phyloP scores from a whole-genome alignment of 2,113 vertebrate genomes.

The Eurystomus gularis region DNA sequence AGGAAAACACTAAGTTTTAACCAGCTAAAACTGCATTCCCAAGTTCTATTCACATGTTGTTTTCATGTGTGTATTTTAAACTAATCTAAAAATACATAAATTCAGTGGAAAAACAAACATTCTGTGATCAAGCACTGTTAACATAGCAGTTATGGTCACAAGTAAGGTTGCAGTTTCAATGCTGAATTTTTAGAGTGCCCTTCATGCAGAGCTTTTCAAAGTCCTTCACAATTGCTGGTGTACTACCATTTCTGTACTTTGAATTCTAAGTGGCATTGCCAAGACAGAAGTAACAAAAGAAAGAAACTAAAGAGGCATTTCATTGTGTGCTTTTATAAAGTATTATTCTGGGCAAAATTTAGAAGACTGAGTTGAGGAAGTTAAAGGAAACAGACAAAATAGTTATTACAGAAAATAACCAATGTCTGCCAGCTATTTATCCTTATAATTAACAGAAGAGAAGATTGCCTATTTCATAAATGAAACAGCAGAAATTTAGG shows the following conservation, averaged over 20 bases:
- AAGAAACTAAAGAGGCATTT: constrained; percentile 42
- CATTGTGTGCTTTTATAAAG: constrained; percentile 23
- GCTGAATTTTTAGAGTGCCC: neutral
- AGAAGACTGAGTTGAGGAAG: constrained; percentile 13
- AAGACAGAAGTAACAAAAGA: constrained; percentile 31
- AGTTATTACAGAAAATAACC: constrained; percentile 30
- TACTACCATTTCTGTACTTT: neutral
- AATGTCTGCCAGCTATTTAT: neutral
- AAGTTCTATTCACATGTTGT: neutral
- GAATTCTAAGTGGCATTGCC: neutral
- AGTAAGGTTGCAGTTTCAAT: constrained; percentile 9
- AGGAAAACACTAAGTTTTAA: neutral
- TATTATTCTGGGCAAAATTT: constrained; percentile 19
- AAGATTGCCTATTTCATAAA: neutral
- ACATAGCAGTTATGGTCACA: neutral
- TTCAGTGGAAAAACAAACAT: constrained; percentile 45
- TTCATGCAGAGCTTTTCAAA: neutral
- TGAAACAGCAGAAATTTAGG: neutral
- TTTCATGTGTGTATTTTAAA: constrained; percentile 13
- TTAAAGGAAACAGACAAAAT: constrained; percentile 24
- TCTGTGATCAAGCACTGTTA: neutral
- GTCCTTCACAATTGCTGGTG: neutral
- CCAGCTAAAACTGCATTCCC: neutral
- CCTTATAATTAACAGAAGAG: neutral
- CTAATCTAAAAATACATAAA: constrained; percentile 37